Conservation (phyloP, 2,888 invertebrate species). For the Heliconius sara region DNA sequence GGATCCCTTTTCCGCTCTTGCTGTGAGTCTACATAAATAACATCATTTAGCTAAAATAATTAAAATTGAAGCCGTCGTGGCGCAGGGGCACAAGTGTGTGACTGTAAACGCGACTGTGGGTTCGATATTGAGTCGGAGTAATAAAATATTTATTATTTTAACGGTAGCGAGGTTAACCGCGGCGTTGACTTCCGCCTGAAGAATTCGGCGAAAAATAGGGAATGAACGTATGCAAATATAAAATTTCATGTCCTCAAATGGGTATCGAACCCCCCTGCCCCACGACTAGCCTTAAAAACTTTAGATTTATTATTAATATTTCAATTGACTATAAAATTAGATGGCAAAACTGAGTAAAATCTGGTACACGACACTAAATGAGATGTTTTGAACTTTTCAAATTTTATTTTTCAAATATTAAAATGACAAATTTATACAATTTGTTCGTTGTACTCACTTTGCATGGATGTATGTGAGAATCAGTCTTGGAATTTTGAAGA, state of each 20-base stretch:
- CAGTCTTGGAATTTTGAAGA: constrained; percentile 95
- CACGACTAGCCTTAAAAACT: neutral
- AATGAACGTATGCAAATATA: too few species aligned
- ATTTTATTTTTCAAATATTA: neutral
- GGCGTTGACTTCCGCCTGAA: too few species aligned
- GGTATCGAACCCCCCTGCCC: too few species aligned
- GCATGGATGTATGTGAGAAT: constrained; percentile 94
- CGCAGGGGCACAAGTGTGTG: too few species aligned
- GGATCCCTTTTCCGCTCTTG: constrained; percentile 88
- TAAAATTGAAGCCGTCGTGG: too few species aligned
- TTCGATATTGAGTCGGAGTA: too few species aligned
- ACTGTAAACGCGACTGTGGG: too few species aligned
- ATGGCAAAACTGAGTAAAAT: neutral
- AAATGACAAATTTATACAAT: neutral
- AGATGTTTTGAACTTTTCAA: neutral
- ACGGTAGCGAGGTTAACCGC: too few species aligned
- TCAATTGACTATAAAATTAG: neutral
- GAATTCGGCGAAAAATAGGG: too few species aligned
- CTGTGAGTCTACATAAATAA: constrained; percentile 82
- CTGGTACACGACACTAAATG: neutral
- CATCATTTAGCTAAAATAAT: too few species aligned
- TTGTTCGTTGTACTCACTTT: constrained; percentile 81
- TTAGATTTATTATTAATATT: neutral
- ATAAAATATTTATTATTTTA: too few species aligned
- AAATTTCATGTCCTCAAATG: too few species aligned